Conservation (phyloP, 2,888 invertebrate genomes). For the Eudemis profundana region DNA sequence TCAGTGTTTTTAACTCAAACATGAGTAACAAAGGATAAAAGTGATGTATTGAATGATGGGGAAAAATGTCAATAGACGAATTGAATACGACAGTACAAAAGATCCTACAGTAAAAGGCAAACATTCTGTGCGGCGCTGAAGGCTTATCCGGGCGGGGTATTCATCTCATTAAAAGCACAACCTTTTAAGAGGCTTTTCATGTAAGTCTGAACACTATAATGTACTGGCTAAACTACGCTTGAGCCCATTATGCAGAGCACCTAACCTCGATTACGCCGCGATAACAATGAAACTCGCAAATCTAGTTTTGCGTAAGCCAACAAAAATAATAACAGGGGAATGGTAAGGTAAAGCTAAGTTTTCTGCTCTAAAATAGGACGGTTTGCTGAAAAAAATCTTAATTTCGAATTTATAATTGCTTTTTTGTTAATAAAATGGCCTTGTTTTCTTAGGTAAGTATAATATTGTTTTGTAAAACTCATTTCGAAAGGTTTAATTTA, state of each 20-base stretch:
- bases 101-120: slow-evolving; percentile 46
- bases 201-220: slow-evolving; percentile 48
- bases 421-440: too few relatives aligned
- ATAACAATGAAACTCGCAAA: not conserved
- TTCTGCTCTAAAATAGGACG: not conserved
- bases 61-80: slow-evolving; percentile 27
- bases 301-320: not conserved
- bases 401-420: too few relatives aligned
- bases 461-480: too few relatives aligned
- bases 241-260: slow-evolving; percentile 42
- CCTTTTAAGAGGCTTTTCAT: slow-evolving; percentile 64
- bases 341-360: not conserved
- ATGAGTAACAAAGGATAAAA: slow-evolving; percentile 18
- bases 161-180: slow-evolving; percentile 65
- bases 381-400: too few relatives aligned
- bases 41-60: slow-evolving; percentile 10
- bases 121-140: slow-evolving; percentile 51
- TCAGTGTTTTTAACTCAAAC: slow-evolving; percentile 7
- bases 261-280: not conserved
- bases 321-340: not conserved
- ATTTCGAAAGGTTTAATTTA: too few relatives aligned
- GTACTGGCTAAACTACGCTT: slow-evolving; percentile 47
- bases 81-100: slow-evolving; percentile 37
- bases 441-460: too few relatives aligned
- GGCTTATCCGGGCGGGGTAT: slow-evolving; percentile 61